Percentiles rank a stretch among this genome's conserved stretches.
These are phyloP conservation scores for Steromphala cineraria DNA, from an alignment of 2,888 invertebrate species.

Conservation along the genomic window DNA sequence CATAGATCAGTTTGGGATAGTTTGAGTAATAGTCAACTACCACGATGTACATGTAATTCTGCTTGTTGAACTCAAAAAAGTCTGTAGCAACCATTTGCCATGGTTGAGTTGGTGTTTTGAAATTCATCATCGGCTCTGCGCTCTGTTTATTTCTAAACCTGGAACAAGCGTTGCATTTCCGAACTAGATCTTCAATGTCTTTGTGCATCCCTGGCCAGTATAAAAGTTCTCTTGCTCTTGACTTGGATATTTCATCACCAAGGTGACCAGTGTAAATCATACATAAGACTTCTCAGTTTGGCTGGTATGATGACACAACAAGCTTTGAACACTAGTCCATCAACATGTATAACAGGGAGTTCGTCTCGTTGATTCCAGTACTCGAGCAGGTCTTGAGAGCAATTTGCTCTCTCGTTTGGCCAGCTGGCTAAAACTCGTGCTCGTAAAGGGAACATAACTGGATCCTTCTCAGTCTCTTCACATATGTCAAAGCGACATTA, in stretches of 20 bases:
- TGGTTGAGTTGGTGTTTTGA: not conserved
- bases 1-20: constrained; percentile 9
- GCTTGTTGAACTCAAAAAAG: constrained; percentile 6
- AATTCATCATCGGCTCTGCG: not conserved
- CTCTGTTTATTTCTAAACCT: not conserved
- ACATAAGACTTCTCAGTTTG: constrained; percentile 15
- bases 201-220: constrained; percentile 24
- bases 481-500: too few relatives aligned
- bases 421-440: not conserved
- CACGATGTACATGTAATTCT: constrained; percentile 14
- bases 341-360: not conserved
- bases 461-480: too few relatives aligned
- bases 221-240: constrained; percentile 19
- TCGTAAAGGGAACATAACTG: not conserved
- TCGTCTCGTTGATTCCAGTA: constrained; percentile 4
- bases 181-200: constrained; percentile 19
- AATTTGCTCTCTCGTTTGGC: not conserved
- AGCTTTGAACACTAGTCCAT: constrained; percentile 4
- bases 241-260: constrained; percentile 22
- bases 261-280: constrained; percentile 27
- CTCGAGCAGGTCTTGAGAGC: not conserved
- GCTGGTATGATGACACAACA: constrained; percentile 20
- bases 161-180: too few relatives aligned
- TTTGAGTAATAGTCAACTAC: constrained; percentile 19
- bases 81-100: not conserved